phyloP scores from a whole-genome alignment of 2,888 invertebrate genomes.

The Acleris sparsana region DNA sequence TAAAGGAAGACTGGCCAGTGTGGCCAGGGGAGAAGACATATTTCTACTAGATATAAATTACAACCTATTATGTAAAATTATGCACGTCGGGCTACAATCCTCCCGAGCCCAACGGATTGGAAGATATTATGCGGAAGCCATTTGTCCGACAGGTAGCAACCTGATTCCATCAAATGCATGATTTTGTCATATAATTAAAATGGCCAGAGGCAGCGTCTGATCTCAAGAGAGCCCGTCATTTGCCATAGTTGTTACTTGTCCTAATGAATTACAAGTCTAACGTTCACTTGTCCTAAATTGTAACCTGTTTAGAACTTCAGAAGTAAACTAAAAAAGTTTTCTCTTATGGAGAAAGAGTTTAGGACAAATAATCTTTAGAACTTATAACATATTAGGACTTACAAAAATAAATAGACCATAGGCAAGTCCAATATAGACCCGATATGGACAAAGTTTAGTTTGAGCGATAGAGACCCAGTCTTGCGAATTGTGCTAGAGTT shows the following conservation, averaged over 20 bases:
- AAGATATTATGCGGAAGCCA: constrained; percentile 35
- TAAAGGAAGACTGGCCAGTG: constrained; percentile 15
- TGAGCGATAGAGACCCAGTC: constrained; percentile 7
- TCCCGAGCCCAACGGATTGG: constrained; percentile 13
- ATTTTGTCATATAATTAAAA: constrained; percentile 17
- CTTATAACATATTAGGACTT: too few species aligned
- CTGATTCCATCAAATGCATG: constrained; percentile 23
- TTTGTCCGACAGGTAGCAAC: constrained; percentile 13
- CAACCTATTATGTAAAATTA: constrained; percentile 30
- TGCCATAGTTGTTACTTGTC: too few species aligned
- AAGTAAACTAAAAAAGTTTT: too few species aligned
- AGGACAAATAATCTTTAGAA: too few species aligned
- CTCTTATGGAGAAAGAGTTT: too few species aligned
- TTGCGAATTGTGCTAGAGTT: background rate
- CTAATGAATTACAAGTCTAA: too few species aligned
- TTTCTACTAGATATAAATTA: constrained; percentile 19
- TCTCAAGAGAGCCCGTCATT: background rate
- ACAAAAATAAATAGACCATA: too few species aligned
- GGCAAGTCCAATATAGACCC: too few species aligned
- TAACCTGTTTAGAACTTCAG: too few species aligned
- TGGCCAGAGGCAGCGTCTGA: background rate
- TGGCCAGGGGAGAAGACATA: constrained; percentile 13
- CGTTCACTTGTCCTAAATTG: too few species aligned
- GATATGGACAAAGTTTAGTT: constrained; percentile 7
- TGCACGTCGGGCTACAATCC: constrained; percentile 14